These are phyloP conservation scores for Blastobasis adustella DNA, from an alignment of 2,888 invertebrate species.

Conservation along the genomic window DNA sequence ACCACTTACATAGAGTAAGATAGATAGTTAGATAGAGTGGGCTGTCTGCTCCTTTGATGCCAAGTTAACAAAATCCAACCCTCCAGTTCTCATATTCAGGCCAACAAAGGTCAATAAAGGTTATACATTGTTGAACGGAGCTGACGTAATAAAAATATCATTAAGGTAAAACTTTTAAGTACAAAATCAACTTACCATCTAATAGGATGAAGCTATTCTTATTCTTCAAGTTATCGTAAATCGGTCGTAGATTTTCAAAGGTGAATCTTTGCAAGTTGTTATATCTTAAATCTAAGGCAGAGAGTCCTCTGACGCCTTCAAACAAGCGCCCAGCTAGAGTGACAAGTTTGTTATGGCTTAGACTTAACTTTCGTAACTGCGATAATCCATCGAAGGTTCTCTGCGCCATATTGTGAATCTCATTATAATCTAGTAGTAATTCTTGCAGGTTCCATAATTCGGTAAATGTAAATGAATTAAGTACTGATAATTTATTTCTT, in stretches of 20 bases:
- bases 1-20: too few species aligned
- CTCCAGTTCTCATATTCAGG: too few species aligned
- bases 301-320: constrained; percentile 80
- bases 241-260: constrained; percentile 82
- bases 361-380: constrained; percentile 80
- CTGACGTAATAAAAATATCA: too few species aligned
- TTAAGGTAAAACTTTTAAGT: too few species aligned
- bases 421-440: constrained; percentile 81
- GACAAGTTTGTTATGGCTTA: constrained; percentile 85
- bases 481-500: constrained; percentile 81
- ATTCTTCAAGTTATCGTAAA: constrained; percentile 84
- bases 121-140: too few species aligned
- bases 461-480: constrained; percentile 86
- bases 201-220: constrained; percentile 82
- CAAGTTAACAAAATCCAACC: too few species aligned
- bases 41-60: too few species aligned
- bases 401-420: constrained; percentile 82
- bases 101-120: too few species aligned
- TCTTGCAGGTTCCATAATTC: constrained; percentile 84
- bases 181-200: constrained; percentile 77
- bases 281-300: constrained; percentile 83
- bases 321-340: constrained; percentile 81
- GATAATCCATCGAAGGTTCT: constrained; percentile 85
- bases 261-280: constrained; percentile 85
- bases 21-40: too few species aligned